Percentiles rank a stretch among this genome's conserved stretches.
Evolutionary conservation across 2,113 vertebrate genomes (phyloP).

Genomic region (Siphamia tubifer): DNA sequence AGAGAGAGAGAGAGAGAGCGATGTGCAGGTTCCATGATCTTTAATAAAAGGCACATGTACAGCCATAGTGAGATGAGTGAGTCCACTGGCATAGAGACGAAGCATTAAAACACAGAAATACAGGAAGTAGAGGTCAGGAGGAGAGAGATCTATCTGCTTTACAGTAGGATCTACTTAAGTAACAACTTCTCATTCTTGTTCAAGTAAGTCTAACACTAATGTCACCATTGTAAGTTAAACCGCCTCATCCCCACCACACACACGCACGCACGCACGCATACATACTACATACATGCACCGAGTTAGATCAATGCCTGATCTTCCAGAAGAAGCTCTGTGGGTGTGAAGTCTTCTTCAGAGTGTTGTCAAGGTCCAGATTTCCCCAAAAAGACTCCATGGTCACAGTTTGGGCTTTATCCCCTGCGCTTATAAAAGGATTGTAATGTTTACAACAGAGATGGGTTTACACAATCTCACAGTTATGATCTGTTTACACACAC

Average conservation of each 20-base stretch:
- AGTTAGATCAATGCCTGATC: slow-evolving; percentile 4
- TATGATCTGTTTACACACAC: slow-evolving; percentile 17
- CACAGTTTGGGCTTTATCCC: background rate
- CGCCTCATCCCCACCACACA: background rate
- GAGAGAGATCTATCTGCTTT: slow-evolving; percentile 72
- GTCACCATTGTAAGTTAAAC: slow-evolving; percentile 43
- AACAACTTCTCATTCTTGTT: slow-evolving; percentile 61
- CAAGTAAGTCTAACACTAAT: slow-evolving; percentile 74
- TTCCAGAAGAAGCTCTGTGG: background rate
- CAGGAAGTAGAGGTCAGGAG: slow-evolving; percentile 73
- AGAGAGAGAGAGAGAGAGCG: background rate
- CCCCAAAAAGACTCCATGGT: background rate
- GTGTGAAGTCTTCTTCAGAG: background rate
- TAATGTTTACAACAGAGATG: slow-evolving; percentile 7
- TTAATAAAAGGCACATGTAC: slow-evolving; percentile 83
- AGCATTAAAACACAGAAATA: slow-evolving; percentile 78
- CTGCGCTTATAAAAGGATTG: background rate
- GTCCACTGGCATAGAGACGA: slow-evolving; percentile 75
- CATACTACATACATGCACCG: background rate
- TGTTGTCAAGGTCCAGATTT: background rate
- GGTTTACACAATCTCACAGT: slow-evolving; percentile 23
- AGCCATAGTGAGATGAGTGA: slow-evolving; percentile 81
- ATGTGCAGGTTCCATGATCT: slow-evolving; percentile 73
- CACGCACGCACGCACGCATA: background rate
- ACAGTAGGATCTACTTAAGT: slow-evolving; percentile 72